Conservation (phyloP, 2,888 invertebrate species). For the Drosophila meridionalis region DNA sequence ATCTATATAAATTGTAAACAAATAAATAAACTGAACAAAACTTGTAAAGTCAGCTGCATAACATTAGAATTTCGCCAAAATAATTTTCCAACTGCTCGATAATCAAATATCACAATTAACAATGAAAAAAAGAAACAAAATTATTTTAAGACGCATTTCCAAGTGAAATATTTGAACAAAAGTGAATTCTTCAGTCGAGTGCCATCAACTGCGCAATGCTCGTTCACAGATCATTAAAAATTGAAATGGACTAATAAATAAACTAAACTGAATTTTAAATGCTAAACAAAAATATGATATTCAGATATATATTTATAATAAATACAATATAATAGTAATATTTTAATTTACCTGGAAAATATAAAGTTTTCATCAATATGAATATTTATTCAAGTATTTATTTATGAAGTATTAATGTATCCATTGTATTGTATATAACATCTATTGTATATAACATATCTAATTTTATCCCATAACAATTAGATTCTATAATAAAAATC, state of each 20-base stretch:
- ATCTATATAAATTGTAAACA: not conserved
- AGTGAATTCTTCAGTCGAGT: not conserved
- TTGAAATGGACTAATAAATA: not conserved
- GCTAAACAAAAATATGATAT: too few species aligned
- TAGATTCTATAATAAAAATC: not conserved
- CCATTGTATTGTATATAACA: too few species aligned
- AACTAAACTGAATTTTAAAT: not conserved
- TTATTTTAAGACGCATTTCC: slow-evolving; percentile 1
- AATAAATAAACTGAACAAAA: not conserved
- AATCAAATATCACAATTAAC: not conserved
- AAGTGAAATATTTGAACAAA: not conserved
- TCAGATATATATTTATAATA: too few species aligned
- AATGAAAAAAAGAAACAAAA: not conserved
- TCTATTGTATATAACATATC: not conserved
- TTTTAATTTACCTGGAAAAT: not conserved
- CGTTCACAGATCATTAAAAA: not conserved
- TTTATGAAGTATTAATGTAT: too few species aligned
- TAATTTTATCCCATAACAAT: not conserved
- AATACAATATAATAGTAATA: too few species aligned
- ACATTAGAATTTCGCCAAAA: not conserved
- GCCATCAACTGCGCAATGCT: not conserved
- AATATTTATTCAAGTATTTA: not conserved
- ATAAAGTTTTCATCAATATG: too few species aligned
- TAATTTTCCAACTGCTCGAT: not conserved
- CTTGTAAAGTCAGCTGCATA: not conserved